Conservation (phyloP, 2,113 vertebrate genomes). For the Turdus rufiventris region DNA sequence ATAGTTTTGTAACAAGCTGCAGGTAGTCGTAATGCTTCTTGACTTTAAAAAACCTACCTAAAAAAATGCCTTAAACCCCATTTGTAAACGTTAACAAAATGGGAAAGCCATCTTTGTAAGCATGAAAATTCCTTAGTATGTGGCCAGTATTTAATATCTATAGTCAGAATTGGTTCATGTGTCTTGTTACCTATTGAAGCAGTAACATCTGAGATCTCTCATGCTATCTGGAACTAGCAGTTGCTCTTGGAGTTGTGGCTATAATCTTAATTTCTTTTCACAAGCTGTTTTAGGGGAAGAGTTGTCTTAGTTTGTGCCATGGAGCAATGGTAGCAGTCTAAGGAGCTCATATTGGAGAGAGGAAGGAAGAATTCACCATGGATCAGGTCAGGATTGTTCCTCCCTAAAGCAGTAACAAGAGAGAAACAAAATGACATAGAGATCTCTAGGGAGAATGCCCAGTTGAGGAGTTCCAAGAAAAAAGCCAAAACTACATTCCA, state of each 20-base stretch:
- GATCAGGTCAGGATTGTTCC: neutral
- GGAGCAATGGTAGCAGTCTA: neutral
- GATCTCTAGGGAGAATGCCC: neutral
- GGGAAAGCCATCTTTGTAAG: neutral
- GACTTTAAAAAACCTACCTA: neutral
- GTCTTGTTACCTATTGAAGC: neutral
- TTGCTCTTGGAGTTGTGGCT: neutral
- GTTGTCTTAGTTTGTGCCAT: neutral
- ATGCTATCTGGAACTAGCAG: neutral
- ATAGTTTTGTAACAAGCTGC: neutral
- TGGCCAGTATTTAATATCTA: neutral
- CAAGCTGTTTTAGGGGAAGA: neutral
- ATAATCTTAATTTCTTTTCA: neutral
- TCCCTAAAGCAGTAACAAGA: neutral
- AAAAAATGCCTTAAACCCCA: neutral
- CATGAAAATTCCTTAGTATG: neutral
- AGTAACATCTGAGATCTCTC: neutral
- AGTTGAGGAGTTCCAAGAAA: neutral
- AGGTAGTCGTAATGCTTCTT: neutral
- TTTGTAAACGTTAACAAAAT: neutral
- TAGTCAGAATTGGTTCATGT: neutral
- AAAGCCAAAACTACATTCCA: neutral
- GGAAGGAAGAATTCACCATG: neutral
- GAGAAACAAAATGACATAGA: neutral
- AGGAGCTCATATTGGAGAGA: neutral